Evolutionary conservation across 2,113 vertebrate species (phyloP).

Genomic region (Brienomyrus longianalis): DNA sequence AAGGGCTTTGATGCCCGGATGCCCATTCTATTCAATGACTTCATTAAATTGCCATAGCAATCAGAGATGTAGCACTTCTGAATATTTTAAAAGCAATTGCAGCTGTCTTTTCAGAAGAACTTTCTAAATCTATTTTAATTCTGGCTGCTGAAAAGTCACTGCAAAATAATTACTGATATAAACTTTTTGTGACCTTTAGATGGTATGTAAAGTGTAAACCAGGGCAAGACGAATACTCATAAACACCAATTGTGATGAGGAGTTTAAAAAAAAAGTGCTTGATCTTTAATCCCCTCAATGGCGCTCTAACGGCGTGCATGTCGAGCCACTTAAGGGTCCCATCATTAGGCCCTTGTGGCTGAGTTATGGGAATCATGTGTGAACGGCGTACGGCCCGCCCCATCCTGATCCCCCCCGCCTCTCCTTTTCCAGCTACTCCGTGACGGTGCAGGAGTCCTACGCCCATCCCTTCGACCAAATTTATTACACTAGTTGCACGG

Average conservation of each 20-base stretch:
- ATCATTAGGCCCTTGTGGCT: slow-evolving; percentile 5
- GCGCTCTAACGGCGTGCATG: slow-evolving; percentile 18
- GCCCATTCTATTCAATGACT: background rate
- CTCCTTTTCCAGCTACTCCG: slow-evolving; percentile 70
- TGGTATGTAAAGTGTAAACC: background rate
- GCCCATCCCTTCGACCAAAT: slow-evolving; percentile 90
- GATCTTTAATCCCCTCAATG: slow-evolving; percentile 23
- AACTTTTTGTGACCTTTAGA: background rate
- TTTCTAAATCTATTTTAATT: background rate
- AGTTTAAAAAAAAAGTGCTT: slow-evolving; percentile 2
- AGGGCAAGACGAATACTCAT: background rate
- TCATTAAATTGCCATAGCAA: background rate
- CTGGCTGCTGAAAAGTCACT: background rate
- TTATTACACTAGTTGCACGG: slow-evolving; percentile 93
- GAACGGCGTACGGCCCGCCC: slow-evolving; percentile 13
- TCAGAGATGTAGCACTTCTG: background rate
- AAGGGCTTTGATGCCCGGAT: too few relatives aligned
- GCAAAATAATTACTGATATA: background rate
- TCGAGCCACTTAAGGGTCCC: slow-evolving; percentile 15
- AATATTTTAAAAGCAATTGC: background rate
- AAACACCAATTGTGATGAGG: background rate
- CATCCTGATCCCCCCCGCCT: background rate
- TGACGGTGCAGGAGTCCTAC: slow-evolving; percentile 92
- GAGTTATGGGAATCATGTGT: slow-evolving; percentile 33
- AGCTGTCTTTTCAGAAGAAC: background rate